These are phyloP conservation scores for Acipenser oxyrinchus DNA, from an alignment of 2,797 vertebrate genomes.

Conservation along the genomic window DNA sequence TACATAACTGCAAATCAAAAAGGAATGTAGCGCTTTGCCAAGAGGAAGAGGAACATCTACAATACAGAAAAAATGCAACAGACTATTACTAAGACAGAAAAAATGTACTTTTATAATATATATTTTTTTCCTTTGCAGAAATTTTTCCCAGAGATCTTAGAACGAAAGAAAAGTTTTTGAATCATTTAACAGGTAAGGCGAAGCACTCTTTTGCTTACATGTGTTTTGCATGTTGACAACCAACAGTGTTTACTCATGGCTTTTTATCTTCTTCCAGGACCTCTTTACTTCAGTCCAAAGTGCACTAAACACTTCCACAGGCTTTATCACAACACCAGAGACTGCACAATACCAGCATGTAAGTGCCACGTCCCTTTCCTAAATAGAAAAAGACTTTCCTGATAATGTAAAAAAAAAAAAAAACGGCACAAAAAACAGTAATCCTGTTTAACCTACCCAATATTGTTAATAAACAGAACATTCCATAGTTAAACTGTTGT, in stretches of 20 bases:
- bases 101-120: no score
- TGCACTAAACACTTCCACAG: constrained; percentile 90
- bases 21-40: no score
- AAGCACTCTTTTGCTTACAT: not conserved
- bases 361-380: constrained; percentile 50
- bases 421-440: no score
- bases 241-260: no score
- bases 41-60: no score
- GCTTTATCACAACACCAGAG: constrained; percentile 88
- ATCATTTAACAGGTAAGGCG: constrained; percentile 81
- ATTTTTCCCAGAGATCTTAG: constrained; percentile 77
- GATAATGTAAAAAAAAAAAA: not conserved
- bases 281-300: constrained; percentile 85
- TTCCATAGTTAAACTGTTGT: no score
- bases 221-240: not conserved
- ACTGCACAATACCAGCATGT: constrained; percentile 91
- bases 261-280: constrained; percentile 59
- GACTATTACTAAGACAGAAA: no score
- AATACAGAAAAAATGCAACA: no score
- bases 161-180: constrained; percentile 87
- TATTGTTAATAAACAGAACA: no score
- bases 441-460: no score
- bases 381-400: constrained; percentile 23
- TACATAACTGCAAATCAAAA: no score
- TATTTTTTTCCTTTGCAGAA: constrained; percentile 52